These are phyloP conservation scores for Zaprionus inermis DNA, from an alignment of 1,140 invertebrate genomes.

Conservation along the genomic window DNA sequence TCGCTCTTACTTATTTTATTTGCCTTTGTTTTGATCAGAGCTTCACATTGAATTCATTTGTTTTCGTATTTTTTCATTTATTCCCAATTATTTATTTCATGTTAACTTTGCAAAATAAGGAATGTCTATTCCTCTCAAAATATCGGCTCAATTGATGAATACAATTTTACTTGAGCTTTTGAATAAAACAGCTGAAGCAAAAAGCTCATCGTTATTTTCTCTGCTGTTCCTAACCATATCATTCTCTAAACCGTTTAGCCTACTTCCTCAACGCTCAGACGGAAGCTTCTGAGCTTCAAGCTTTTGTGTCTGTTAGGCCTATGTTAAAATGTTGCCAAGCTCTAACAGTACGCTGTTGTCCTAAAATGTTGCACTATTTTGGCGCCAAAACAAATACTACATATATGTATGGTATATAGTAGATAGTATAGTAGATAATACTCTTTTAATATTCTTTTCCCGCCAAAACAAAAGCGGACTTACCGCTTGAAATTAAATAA, in stretches of 20 bases:
- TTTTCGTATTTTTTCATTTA: neutral
- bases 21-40: neutral
- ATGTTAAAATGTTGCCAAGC: slow-evolving; percentile 18
- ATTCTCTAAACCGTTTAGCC: neutral
- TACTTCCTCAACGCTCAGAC: neutral
- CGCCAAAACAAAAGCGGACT: slow-evolving; percentile 62
- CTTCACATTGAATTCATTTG: neutral
- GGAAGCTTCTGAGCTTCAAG: neutral
- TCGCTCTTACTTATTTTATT: neutral
- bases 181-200: neutral
- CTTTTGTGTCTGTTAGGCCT: neutral
- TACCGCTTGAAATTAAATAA: slow-evolving; percentile 51
- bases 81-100: too few relatives aligned
- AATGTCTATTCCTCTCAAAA: neutral
- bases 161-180: neutral
- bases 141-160: neutral
- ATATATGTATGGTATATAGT: neutral
- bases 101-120: too few relatives aligned
- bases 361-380: slow-evolving; percentile 51
- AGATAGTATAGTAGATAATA: neutral
- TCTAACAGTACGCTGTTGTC: slow-evolving; percentile 30
- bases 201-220: neutral
- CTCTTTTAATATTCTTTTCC: slow-evolving; percentile 31
- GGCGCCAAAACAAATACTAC: slow-evolving; percentile 43
- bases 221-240: neutral